Evolutionary conservation across 2,113 vertebrate species (phyloP).

Genomic region (Choloepus hoffmanni): DNA sequence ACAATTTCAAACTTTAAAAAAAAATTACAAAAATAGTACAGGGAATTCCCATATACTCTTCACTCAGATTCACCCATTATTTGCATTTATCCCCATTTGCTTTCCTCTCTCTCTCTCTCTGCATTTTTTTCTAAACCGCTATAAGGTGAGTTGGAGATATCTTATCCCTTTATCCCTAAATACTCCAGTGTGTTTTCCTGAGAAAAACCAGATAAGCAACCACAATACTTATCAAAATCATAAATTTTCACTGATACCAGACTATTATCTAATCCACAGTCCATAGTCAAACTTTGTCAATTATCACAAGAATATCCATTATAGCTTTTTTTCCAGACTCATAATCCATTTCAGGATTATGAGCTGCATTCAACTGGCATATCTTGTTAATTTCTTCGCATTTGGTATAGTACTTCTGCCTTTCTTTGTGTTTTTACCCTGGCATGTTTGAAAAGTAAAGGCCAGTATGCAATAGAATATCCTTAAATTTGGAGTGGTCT

Average conservation of each 20-base stretch:
- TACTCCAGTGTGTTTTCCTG: not conserved
- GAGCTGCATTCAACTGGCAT: not conserved
- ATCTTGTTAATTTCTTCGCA: conserved; percentile 3
- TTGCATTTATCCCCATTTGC: not conserved
- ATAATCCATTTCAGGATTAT: not conserved
- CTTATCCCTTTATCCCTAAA: not conserved
- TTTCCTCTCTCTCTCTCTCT: not conserved
- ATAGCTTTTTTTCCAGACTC: not conserved
- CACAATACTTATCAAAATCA: not conserved
- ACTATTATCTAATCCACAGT: not conserved
- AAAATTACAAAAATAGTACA: not conserved
- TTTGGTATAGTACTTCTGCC: not conserved
- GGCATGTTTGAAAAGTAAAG: conserved; percentile 1
- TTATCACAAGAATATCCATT: not conserved
- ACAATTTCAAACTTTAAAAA: not conserved
- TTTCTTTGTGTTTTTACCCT: conserved; percentile 23
- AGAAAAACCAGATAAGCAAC: not conserved
- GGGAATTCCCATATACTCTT: not conserved
- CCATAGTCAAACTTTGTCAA: not conserved
- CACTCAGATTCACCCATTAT: not conserved
- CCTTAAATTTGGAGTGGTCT: not conserved
- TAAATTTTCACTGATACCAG: not conserved
- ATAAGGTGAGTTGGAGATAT: not conserved
- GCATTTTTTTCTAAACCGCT: not conserved
- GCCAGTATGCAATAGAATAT: not conserved